These are phyloP conservation scores for Beris morrisii DNA, from an alignment of 2,888 invertebrate genomes.

Conservation along the genomic window DNA sequence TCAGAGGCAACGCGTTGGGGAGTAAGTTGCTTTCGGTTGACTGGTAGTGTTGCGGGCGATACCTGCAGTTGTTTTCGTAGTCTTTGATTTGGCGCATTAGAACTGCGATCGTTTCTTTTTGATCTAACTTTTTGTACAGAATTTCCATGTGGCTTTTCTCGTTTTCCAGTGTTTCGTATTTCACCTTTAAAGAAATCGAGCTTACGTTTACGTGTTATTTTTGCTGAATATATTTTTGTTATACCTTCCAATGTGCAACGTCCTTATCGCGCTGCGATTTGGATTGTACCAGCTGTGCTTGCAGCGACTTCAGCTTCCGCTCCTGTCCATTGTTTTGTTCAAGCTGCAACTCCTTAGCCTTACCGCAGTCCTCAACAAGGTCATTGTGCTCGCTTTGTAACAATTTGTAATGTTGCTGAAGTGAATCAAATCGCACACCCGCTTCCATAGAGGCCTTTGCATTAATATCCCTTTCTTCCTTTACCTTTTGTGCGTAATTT, in stretches of 20 bases:
- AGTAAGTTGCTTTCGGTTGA: conserved; percentile 24
- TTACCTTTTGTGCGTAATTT: conserved; percentile 57
- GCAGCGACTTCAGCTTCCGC: conserved; percentile 56
- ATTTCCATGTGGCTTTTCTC: conserved; percentile 50
- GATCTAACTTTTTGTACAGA: conserved; percentile 46
- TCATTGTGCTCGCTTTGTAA: conserved; percentile 60
- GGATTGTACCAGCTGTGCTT: conserved; percentile 57
- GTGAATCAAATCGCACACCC: conserved; percentile 59
- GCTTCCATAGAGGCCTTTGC: conserved; percentile 59
- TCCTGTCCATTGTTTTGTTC: conserved; percentile 58
- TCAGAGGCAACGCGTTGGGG: conserved; percentile 20
- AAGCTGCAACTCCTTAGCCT: conserved; percentile 56
- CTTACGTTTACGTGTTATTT: no score
- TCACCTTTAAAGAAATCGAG: conserved; percentile 43
- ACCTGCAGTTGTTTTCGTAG: conserved; percentile 41
- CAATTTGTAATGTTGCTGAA: conserved; percentile 61
- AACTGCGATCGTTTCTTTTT: conserved; percentile 34
- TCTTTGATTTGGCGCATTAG: conserved; percentile 40
- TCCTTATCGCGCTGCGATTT: conserved; percentile 51
- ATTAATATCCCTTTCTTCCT: conserved; percentile 58
- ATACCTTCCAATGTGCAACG: conserved; percentile 56
- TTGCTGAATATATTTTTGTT: no score
- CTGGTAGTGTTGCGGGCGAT: conserved; percentile 33
- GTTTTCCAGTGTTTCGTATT: conserved; percentile 46
- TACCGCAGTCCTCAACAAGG: conserved; percentile 58